Evolutionary conservation across 2,888 invertebrate species (phyloP).

Genomic region (Tuberolachnus salignus): DNA sequence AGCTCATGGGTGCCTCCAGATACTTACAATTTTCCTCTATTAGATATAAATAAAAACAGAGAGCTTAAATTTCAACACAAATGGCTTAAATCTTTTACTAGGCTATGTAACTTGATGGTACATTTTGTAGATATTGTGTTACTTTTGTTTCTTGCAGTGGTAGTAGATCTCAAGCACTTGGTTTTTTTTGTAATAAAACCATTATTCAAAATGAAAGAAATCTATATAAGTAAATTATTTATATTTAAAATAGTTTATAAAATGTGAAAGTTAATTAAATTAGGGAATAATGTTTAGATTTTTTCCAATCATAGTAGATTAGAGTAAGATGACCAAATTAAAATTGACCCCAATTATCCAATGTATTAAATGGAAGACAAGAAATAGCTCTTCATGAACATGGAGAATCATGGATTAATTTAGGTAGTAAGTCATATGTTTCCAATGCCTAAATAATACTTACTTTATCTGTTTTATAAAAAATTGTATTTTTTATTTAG

Average conservation of each 20-base stretch:
- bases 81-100: slow-evolving; percentile 6
- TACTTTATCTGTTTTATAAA: too few species aligned
- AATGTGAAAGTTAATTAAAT: background rate
- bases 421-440: too few species aligned
- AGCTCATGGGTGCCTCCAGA: background rate
- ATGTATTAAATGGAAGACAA: too few species aligned
- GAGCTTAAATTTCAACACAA: background rate
- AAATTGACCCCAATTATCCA: slow-evolving; percentile 10
- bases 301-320: background rate
- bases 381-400: too few species aligned
- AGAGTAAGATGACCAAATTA: background rate
- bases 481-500: too few species aligned
- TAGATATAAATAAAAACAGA: slow-evolving; percentile 7
- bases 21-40: background rate
- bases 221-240: background rate
- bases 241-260: background rate
- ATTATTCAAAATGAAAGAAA: slow-evolving; percentile 10
- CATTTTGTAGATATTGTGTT: background rate
- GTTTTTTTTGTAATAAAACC: background rate
- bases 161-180: background rate
- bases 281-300: background rate
- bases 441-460: too few species aligned
- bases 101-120: background rate
- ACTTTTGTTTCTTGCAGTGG: background rate
- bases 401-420: too few species aligned